Evolutionary conservation across 2,113 vertebrate genomes (phyloP).

Genomic region (Lutjanus erythropterus): DNA sequence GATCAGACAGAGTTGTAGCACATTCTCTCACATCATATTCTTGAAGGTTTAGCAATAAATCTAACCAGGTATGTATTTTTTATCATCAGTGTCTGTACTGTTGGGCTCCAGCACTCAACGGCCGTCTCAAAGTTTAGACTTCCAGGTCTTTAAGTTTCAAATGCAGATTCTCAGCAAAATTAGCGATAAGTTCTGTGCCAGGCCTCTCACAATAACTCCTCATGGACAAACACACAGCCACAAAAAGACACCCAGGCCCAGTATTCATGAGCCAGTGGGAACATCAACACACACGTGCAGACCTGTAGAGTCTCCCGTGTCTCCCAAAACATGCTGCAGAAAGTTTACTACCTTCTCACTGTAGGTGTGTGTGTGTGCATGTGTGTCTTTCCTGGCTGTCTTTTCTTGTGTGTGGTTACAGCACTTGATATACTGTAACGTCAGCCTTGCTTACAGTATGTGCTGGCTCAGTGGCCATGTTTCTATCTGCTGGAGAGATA

Average conservation of each 20-base stretch:
- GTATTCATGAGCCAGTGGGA: background rate
- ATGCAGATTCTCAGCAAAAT: constrained; percentile 22
- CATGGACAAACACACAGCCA: too few relatives aligned
- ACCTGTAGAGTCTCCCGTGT: background rate
- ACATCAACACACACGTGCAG: background rate
- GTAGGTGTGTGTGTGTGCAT: background rate
- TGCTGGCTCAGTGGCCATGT: constrained; percentile 36
- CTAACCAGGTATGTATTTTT: background rate
- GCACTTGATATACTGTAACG: constrained; percentile 53
- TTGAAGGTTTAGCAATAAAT: background rate
- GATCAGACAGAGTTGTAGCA: background rate
- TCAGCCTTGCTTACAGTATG: constrained; percentile 60
- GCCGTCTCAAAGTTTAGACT: constrained; percentile 17
- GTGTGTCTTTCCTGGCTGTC: constrained; percentile 2
- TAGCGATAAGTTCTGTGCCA: too few relatives aligned
- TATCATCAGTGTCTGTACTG: background rate
- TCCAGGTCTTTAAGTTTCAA: constrained; percentile 17
- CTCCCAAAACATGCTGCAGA: background rate
- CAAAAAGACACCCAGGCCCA: background rate
- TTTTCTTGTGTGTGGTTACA: constrained; percentile 39
- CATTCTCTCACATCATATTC: background rate
- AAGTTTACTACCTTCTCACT: background rate
- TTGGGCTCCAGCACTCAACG: background rate
- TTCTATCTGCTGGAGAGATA: constrained; percentile 64
- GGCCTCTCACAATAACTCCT: background rate